phyloP scores from a whole-genome alignment of 1,140 invertebrate genomes.

The Cyclargus thomasi region DNA sequence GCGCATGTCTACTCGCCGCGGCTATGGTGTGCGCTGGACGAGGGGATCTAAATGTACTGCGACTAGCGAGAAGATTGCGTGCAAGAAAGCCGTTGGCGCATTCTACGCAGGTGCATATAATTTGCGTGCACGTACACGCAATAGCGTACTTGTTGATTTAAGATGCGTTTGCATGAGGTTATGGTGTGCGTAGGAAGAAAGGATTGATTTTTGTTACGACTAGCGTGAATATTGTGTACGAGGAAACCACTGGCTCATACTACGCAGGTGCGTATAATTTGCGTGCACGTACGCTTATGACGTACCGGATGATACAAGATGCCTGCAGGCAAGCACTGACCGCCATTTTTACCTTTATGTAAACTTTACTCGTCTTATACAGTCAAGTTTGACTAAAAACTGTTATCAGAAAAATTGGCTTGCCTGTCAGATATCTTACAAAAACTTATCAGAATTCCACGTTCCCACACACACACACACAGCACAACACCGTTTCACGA shows the following conservation, averaged over 20 bases:
- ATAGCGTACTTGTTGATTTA: not conserved
- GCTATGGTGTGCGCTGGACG: constrained; percentile 89
- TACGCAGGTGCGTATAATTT: constrained; percentile 14
- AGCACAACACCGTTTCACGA: too few relatives aligned
- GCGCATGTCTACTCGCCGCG: constrained; percentile 87
- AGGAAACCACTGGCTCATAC: constrained; percentile 76
- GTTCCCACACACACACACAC: too few relatives aligned
- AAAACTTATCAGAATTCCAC: too few relatives aligned
- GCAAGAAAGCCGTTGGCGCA: constrained; percentile 78
- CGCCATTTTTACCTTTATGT: too few relatives aligned
- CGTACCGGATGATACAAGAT: too few relatives aligned
- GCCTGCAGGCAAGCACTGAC: too few relatives aligned
- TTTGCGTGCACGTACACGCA: not conserved
- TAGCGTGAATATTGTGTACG: constrained; percentile 89
- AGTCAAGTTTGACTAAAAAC: too few relatives aligned
- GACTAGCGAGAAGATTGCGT: constrained; percentile 89
- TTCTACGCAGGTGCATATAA: constrained; percentile 18
- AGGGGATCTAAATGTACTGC: constrained; percentile 90
- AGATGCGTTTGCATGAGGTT: constrained; percentile 58
- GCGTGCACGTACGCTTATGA: not conserved
- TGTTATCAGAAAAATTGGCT: too few relatives aligned
- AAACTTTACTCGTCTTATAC: too few relatives aligned
- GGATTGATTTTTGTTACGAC: too few relatives aligned
- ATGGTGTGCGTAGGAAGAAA: not conserved
- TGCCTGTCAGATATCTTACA: too few relatives aligned